phyloP scores from a whole-genome alignment of 2,113 vertebrate species.

The Tretioscincus oriximinensis region DNA sequence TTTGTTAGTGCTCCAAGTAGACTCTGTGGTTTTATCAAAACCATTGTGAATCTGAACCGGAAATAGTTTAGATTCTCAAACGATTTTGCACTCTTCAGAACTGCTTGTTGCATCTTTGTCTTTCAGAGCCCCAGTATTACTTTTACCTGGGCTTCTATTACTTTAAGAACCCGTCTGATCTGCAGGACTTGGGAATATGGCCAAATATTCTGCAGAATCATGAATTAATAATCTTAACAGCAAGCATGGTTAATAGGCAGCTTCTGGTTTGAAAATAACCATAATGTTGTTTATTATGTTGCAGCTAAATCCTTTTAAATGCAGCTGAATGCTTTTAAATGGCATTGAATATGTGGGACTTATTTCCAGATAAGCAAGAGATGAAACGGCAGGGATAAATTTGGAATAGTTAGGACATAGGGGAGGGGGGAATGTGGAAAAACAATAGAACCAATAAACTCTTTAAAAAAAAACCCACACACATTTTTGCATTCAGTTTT shows the following conservation, averaged over 20 bases:
- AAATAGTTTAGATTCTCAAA: too few species aligned
- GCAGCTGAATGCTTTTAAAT: not conserved
- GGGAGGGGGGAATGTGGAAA: not conserved
- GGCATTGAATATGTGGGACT: not conserved
- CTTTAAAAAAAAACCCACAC: not conserved
- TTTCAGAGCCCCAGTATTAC: too few species aligned
- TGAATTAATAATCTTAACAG: not conserved
- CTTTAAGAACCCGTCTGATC: too few species aligned
- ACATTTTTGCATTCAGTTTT: not conserved
- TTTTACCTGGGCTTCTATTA: too few species aligned
- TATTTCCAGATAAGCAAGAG: not conserved
- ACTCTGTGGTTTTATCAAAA: too few species aligned
- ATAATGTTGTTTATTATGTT: not conserved
- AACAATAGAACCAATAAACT: not conserved
- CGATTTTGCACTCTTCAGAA: too few species aligned
- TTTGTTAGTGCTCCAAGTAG: too few species aligned
- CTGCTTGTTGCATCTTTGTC: too few species aligned
- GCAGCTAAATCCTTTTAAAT: not conserved
- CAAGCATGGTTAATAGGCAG: not conserved
- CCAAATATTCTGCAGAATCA: too few species aligned
- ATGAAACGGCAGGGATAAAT: not conserved
- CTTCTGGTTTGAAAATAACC: not conserved
- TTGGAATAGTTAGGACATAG: not conserved
- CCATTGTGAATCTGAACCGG: too few species aligned
- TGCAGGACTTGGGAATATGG: too few species aligned